Conservation (phyloP, 2,797 vertebrate species). For the Phrynocephalus guinanensis region DNA sequence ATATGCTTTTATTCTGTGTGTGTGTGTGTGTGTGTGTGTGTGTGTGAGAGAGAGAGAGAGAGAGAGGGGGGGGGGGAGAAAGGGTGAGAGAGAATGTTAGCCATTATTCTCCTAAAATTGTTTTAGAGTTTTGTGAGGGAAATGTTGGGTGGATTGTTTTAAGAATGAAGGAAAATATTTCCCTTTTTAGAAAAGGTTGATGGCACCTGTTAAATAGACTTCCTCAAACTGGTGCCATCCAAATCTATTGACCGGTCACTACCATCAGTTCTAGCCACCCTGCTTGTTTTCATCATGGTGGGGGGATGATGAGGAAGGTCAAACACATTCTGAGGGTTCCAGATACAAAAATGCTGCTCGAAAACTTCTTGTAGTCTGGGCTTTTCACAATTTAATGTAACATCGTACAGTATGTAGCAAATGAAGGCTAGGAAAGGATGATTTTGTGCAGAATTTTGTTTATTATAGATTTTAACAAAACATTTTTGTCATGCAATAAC, state of each 20-base stretch:
- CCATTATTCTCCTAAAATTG: constrained; percentile 39
- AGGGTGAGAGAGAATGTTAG: constrained; percentile 22
- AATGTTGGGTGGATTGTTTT: constrained; percentile 8
- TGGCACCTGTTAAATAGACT: neutral
- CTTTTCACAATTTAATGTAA: neutral
- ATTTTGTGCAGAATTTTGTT: neutral
- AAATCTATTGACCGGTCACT: neutral
- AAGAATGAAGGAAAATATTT: constrained; percentile 4
- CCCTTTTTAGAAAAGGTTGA: constrained; percentile 12
- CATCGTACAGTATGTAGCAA: constrained; percentile 6
- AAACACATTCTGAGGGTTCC: neutral
- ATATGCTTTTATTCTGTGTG: constrained; percentile 65
- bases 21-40: neutral
- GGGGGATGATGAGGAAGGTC: neutral
- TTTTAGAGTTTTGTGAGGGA: constrained; percentile 24
- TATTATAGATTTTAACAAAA: neutral
- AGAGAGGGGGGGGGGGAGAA: neutral
- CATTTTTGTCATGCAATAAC: neutral
- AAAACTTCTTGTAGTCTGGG: neutral
- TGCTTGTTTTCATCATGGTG: too few species aligned
- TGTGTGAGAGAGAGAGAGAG: too few species aligned
- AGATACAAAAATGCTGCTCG: neutral
- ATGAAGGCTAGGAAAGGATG: neutral
- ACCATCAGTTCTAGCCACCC: neutral
- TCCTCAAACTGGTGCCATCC: neutral